Percentiles rank a stretch among this genome's conserved stretches.
Evolutionary conservation across 2,113 vertebrate genomes (phyloP).

Genomic region (Oncorhynchus tshawytscha): DNA sequence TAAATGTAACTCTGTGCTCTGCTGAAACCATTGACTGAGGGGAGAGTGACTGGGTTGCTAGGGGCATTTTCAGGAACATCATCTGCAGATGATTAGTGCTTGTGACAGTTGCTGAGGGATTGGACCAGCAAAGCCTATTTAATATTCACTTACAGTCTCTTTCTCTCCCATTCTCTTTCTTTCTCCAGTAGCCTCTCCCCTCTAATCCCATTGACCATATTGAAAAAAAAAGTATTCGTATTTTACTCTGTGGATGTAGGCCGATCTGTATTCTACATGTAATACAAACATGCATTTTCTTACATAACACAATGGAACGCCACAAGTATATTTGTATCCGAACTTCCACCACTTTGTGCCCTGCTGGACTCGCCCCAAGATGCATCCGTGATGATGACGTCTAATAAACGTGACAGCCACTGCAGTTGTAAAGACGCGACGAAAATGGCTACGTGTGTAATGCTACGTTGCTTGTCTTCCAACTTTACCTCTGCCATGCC

Average conservation of each 20-base stretch:
- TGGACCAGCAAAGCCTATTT: slow-evolving; percentile 77
- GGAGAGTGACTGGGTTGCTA: slow-evolving; percentile 31
- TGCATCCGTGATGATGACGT: background rate
- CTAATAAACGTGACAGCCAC: background rate
- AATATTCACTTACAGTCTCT: slow-evolving; percentile 11
- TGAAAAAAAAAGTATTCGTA: too few species aligned
- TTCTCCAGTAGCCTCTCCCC: background rate
- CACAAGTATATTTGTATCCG: too few species aligned
- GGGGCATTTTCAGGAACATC: slow-evolving; percentile 59
- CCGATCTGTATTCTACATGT: too few species aligned
- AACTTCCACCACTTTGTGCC: too few species aligned
- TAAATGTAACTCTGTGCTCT: too few species aligned
- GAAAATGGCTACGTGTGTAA: slow-evolving; percentile 68
- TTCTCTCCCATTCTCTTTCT: slow-evolving; percentile 9
- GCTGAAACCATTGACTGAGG: too few species aligned
- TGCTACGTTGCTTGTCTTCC: slow-evolving; percentile 61
- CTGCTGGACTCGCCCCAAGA: too few species aligned
- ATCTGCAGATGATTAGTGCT: slow-evolving; percentile 76
- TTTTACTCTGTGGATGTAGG: too few species aligned
- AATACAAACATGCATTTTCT: too few species aligned
- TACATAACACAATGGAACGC: too few species aligned
- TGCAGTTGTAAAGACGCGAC: slow-evolving; percentile 56
- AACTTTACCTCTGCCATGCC: slow-evolving; percentile 61
- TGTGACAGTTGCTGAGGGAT: slow-evolving; percentile 75
- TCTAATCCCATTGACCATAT: too few species aligned